Evolutionary conservation across 2,797 vertebrate species (phyloP).

Genomic region (Pantherophis alleghaniensis): DNA sequence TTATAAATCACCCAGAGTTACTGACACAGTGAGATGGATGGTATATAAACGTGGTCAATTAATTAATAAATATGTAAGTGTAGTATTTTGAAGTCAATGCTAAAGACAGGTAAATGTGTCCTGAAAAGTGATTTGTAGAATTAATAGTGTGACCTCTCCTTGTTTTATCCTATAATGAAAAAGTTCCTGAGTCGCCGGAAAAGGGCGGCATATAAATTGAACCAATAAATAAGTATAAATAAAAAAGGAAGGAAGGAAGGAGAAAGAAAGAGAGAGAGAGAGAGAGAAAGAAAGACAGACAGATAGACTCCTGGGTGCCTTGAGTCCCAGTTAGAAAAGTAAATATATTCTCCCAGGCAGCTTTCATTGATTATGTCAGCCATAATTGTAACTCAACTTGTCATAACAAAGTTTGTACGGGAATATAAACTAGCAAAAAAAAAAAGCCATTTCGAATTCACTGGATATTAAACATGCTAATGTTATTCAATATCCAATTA

Average conservation of each 20-base stretch:
- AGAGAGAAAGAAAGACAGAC: too few species aligned
- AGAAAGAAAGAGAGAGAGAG: too few species aligned
- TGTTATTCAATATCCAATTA: constrained; percentile 35
- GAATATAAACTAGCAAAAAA: constrained; percentile 34
- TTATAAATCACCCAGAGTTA: neutral
- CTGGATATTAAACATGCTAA: constrained; percentile 46
- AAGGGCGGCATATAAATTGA: too few species aligned
- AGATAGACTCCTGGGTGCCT: neutral
- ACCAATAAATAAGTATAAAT: too few species aligned
- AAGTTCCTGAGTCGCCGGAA: too few species aligned
- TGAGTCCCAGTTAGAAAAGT: neutral
- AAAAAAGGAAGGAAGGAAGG: too few species aligned
- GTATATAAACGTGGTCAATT: neutral
- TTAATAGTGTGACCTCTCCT: neutral
- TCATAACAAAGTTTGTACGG: constrained; percentile 53
- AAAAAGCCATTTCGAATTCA: constrained; percentile 14
- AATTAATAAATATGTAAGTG: neutral
- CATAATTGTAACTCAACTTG: constrained; percentile 53
- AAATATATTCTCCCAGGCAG: constrained; percentile 14
- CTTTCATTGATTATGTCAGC: constrained; percentile 46
- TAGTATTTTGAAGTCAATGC: neutral
- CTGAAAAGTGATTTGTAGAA: neutral
- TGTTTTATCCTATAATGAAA: neutral
- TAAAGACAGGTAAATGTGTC: neutral
- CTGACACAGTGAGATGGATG: neutral